A percentile compares a stretch with the other conserved stretches of the same genome.
Evolutionary conservation across 2,797 vertebrate species (phyloP).

Genomic region (Microhierax caerulescens): DNA sequence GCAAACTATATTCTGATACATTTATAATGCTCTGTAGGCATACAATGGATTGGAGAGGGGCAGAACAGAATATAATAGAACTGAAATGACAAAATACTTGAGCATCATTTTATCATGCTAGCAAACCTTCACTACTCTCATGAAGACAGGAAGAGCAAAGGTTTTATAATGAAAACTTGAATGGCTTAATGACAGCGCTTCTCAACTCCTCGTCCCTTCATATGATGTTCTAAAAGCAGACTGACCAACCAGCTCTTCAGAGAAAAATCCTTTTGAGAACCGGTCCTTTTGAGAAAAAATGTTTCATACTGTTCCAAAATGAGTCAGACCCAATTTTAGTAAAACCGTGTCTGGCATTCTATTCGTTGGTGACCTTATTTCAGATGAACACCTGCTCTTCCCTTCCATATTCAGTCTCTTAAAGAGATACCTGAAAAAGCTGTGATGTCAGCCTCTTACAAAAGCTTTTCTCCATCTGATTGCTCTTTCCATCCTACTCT

Average conservation of each 20-base stretch:
- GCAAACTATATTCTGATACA: not conserved
- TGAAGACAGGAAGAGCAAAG: not conserved
- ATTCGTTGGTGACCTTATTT: slow-evolving; percentile 55
- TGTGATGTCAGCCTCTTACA: slow-evolving; percentile 14
- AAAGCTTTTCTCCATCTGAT: not conserved
- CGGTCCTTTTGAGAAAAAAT: not conserved
- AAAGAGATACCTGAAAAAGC: slow-evolving; percentile 34
- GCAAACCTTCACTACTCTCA: not conserved
- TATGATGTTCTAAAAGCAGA: not conserved
- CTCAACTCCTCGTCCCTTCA: not conserved
- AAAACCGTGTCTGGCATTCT: slow-evolving; percentile 25
- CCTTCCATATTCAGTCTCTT: slow-evolving; percentile 19
- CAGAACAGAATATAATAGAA: not conserved
- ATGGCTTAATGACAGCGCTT: slow-evolving; percentile 7
- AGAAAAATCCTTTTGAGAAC: slow-evolving; percentile 2
- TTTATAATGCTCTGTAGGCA: not conserved
- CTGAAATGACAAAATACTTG: not conserved
- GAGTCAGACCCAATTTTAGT: slow-evolving; percentile 57
- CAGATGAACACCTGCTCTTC: slow-evolving; percentile 41
- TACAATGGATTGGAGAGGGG: not conserved
- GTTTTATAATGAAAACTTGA: slow-evolving; percentile 13
- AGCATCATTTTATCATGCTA: not conserved
- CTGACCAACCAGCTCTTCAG: not conserved
- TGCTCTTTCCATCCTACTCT: not conserved
- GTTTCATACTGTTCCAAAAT: slow-evolving; percentile 46